phyloP scores from a whole-genome alignment of 2,113 vertebrate species.

The Pavo muticus region DNA sequence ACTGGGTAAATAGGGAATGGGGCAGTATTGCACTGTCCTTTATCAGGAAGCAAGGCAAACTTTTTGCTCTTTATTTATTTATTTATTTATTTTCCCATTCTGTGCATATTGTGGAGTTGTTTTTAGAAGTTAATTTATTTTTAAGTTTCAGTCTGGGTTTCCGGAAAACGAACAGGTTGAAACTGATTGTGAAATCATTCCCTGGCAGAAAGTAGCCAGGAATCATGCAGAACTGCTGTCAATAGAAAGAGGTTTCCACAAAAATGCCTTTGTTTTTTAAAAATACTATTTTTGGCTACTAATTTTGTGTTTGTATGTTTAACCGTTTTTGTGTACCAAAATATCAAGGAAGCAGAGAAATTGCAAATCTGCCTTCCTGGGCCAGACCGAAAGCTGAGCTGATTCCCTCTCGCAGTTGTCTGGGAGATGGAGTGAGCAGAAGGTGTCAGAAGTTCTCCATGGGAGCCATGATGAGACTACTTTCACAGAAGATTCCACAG shows the following conservation, averaged over 20 bases:
- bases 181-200: neutral
- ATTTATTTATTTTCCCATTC: neutral
- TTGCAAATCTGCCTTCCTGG: neutral
- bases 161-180: neutral
- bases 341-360: neutral
- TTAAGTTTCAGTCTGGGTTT: slow-evolving; percentile 12
- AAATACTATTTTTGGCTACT: neutral
- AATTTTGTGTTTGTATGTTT: neutral
- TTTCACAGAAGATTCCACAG: neutral
- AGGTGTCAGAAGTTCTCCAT: neutral
- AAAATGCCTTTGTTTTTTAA: neutral
- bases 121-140: slow-evolving; percentile 8
- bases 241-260: neutral
- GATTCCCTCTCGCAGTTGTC: neutral
- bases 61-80: neutral
- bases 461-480: neutral
- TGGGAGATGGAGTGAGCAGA: neutral
- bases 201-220: neutral
- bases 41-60: slow-evolving; percentile 42
- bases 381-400: neutral
- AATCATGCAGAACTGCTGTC: neutral
- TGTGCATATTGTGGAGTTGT: neutral
- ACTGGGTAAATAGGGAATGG: slow-evolving; percentile 33
- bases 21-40: neutral
- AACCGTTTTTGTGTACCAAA: neutral